phyloP scores from a whole-genome alignment of 2,113 vertebrate species.

The Aegotheles bennettii region DNA sequence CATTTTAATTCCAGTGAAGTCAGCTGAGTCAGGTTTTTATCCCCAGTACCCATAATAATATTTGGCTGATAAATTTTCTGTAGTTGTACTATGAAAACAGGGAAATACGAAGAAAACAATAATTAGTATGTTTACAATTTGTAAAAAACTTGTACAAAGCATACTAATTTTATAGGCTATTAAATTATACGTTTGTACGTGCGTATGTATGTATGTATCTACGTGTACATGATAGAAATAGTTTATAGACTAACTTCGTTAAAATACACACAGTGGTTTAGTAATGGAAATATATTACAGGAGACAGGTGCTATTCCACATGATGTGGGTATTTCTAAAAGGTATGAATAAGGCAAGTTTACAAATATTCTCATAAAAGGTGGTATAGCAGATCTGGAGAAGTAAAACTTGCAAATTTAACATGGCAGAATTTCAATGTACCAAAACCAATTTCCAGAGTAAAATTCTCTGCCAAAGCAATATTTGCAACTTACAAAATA shows the following conservation, averaged over 20 bases:
- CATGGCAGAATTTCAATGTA: background rate
- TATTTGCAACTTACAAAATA: background rate
- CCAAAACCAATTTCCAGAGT: background rate
- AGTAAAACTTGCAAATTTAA: background rate
- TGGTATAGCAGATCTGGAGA: background rate
- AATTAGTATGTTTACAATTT: background rate
- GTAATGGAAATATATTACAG: background rate
- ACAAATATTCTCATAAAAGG: background rate
- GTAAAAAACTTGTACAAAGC: background rate
- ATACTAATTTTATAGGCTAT: background rate
- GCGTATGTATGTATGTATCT: background rate
- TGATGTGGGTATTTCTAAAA: background rate
- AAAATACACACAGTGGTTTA: background rate
- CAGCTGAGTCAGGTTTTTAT: background rate
- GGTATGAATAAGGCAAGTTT: background rate
- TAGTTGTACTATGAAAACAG: background rate
- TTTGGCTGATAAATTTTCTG: background rate
- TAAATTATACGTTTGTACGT: background rate
- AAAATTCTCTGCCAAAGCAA: background rate
- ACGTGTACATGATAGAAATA: background rate
- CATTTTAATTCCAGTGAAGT: background rate
- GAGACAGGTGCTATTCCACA: background rate
- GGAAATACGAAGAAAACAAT: background rate
- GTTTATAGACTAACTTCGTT: background rate
- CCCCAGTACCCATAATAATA: rapidly evolving